Evolutionary conservation across 2,888 invertebrate species (phyloP).

Genomic region (Diarsia dahlii): DNA sequence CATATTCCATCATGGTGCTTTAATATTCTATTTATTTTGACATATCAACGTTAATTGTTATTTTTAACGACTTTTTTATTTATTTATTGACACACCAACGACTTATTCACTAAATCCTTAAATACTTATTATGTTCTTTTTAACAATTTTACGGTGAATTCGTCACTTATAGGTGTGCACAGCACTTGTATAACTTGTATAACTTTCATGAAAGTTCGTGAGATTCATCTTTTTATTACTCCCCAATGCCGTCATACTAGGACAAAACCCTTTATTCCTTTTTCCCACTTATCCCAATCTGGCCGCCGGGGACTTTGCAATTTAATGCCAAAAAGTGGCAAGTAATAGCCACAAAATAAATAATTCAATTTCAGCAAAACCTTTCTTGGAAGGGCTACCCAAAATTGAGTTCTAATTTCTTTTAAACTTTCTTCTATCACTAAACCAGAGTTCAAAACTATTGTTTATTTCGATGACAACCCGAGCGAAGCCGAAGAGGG

Average conservation of each 20-base stretch:
- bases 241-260: not conserved
- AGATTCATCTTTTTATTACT: conserved; percentile 21
- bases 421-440: too few relatives aligned
- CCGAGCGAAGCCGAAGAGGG: conserved; percentile 5
- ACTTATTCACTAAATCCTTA: too few relatives aligned
- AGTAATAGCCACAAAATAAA: not conserved
- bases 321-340: not conserved
- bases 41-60: not conserved
- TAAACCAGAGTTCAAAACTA: conserved; percentile 25
- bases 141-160: too few relatives aligned
- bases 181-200: too few relatives aligned
- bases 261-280: not conserved
- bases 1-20: not conserved
- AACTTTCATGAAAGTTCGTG: not conserved
- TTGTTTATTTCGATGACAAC: conserved; percentile 4
- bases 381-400: not conserved
- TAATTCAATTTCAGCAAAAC: not conserved
- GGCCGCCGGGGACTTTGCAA: not conserved
- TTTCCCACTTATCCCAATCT: conserved; percentile 5
- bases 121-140: too few relatives aligned
- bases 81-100: too few relatives aligned
- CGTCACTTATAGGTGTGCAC: too few relatives aligned
- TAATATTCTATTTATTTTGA: conserved; percentile 9
- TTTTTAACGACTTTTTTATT: conserved; percentile 12
- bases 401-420: not conserved